Conservation (phyloP, 1,140 invertebrate genomes). For the Macrosteles quadrilineatus region DNA sequence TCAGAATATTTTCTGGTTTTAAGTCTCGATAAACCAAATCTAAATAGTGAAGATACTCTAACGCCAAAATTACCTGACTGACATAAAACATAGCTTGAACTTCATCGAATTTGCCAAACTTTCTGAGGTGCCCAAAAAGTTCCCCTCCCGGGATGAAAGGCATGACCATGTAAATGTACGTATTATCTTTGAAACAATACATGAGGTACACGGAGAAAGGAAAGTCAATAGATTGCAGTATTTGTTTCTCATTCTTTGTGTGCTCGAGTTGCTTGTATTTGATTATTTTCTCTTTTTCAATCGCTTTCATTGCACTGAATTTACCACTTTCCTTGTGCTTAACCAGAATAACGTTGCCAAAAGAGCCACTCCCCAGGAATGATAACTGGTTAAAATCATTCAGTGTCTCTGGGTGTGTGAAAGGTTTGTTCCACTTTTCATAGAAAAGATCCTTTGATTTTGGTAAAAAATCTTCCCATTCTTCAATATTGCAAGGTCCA, state of each 20-base stretch:
- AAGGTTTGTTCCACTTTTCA: constrained; percentile 1
- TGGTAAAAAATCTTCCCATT: not conserved
- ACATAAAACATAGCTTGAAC: constrained; percentile 85
- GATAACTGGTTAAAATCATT: constrained; percentile 59
- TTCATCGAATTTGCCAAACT: constrained; percentile 72
- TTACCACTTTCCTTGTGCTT: constrained; percentile 57
- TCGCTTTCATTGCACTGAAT: constrained; percentile 88
- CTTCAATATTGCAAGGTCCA: constrained; percentile 9
- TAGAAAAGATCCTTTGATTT: not conserved
- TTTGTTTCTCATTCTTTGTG: constrained; percentile 82
- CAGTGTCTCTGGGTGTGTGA: not conserved
- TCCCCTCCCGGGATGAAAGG: constrained; percentile 82
- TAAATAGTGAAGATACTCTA: constrained; percentile 94
- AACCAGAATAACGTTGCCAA: constrained; percentile 84
- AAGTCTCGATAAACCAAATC: constrained; percentile 90
- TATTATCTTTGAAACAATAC: constrained; percentile 84
- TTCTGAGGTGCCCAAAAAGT: constrained; percentile 71
- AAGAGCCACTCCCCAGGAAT: constrained; percentile 87
- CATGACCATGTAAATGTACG: constrained; percentile 78
- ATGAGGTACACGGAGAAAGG: constrained; percentile 82
- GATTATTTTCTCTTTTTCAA: constrained; percentile 86
- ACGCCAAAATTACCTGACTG: constrained; percentile 85
- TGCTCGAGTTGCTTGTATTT: constrained; percentile 85
- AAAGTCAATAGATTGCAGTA: constrained; percentile 77
- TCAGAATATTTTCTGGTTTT: constrained; percentile 95